These are phyloP conservation scores for Mercenaria mercenaria DNA, from an alignment of 1,140 invertebrate species.

Conservation along the genomic window DNA sequence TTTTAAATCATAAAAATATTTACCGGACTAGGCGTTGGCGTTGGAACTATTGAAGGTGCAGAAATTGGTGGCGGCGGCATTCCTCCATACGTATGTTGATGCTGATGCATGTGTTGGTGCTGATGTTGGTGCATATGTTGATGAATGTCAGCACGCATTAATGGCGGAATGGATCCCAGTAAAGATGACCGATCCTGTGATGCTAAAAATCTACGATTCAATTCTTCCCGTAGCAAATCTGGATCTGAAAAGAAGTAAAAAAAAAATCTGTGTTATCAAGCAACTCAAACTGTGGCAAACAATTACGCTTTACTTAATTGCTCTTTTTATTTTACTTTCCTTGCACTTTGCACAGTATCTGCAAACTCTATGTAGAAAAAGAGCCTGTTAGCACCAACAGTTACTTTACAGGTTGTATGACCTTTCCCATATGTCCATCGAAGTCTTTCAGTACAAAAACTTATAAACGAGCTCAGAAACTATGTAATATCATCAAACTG, in stretches of 20 bases:
- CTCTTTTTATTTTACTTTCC: too few relatives aligned
- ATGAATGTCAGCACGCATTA: conserved; percentile 90
- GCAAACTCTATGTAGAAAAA: too few relatives aligned
- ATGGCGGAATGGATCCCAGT: conserved; percentile 88
- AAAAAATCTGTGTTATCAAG: too few relatives aligned
- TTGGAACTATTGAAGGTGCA: conserved; percentile 86
- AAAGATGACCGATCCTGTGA: conserved; percentile 90
- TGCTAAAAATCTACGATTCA: conserved; percentile 95
- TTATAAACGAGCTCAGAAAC: too few relatives aligned
- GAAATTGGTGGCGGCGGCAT: conserved; percentile 92
- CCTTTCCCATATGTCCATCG: too few relatives aligned
- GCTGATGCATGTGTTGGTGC: conserved; percentile 89
- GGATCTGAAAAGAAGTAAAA: conserved; percentile 78
- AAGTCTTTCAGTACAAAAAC: too few relatives aligned
- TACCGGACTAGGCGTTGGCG: conserved; percentile 81
- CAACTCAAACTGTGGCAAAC: too few relatives aligned
- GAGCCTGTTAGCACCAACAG: too few relatives aligned
- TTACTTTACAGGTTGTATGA: too few relatives aligned
- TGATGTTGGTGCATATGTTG: conserved; percentile 88
- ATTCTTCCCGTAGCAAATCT: conserved; percentile 95
- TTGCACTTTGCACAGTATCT: too few relatives aligned
- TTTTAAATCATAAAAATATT: conserved; percentile 16
- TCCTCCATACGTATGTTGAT: conserved; percentile 92
- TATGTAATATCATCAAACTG: too few relatives aligned
- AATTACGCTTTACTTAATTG: too few relatives aligned